Percentiles rank a stretch among this genome's conserved stretches.
Conservation (phyloP, 2,888 invertebrate species). For the Pseudococcus jackbeardsleyi region DNA sequence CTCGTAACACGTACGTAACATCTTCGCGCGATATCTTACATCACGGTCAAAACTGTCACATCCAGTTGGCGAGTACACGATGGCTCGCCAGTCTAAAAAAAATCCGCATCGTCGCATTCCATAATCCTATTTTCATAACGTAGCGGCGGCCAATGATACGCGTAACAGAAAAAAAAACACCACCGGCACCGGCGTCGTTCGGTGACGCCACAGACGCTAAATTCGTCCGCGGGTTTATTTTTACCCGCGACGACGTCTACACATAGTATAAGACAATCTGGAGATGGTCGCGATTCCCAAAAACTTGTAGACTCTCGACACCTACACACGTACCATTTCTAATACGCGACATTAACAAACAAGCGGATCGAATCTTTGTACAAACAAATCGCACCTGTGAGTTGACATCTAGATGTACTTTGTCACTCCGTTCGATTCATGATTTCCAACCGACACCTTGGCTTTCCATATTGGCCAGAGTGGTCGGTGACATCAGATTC, state of each 20-base stretch:
- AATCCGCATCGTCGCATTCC: not conserved
- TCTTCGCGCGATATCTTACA: not conserved
- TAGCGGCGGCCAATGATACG: not conserved
- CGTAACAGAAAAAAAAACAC: not conserved
- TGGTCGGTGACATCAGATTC: not conserved
- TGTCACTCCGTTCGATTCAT: not conserved
- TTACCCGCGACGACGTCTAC: not conserved
- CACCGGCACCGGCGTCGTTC: not conserved
- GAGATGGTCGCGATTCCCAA: not conserved
- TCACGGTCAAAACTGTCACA: slow-evolving; percentile 19
- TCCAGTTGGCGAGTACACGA: not conserved
- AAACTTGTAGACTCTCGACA: not conserved
- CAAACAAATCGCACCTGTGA: not conserved
- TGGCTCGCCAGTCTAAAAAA: not conserved
- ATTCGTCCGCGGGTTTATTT: not conserved
- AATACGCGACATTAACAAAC: not conserved
- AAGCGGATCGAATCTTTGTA: not conserved
- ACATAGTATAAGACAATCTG: not conserved
- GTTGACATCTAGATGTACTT: not conserved
- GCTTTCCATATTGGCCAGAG: not conserved
- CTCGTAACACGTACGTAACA: not conserved
- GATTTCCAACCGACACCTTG: not conserved
- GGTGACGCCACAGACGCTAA: not conserved
- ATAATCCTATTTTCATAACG: not conserved
- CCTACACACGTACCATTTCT: not conserved